Evolutionary conservation across 1,140 invertebrate species (phyloP).

Genomic region (Drosophila gunungcola): DNA sequence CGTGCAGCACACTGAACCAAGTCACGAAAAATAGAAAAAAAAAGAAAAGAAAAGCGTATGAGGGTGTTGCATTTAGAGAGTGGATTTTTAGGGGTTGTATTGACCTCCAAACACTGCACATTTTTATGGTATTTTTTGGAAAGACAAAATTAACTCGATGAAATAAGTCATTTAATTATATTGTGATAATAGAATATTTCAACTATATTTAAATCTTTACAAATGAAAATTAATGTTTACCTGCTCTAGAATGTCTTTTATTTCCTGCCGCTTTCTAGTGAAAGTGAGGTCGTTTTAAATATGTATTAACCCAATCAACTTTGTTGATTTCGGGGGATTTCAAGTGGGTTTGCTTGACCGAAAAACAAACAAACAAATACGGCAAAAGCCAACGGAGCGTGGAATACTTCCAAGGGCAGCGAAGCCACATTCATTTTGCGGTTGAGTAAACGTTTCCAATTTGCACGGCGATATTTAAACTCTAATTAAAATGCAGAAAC

Average conservation of each 20-base stretch:
- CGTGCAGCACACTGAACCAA: conserved; percentile 56
- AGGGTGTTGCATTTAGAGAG: conserved; percentile 11
- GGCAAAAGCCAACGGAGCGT: conserved; percentile 10
- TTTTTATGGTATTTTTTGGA: not conserved
- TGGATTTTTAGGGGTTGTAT: conserved; percentile 18
- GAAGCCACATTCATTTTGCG: conserved; percentile 77
- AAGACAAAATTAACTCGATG: not conserved
- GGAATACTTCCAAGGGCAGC: conserved; percentile 52
- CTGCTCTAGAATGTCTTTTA: too few species aligned
- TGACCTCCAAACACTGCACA: not conserved
- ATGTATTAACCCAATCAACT: conserved; percentile 62
- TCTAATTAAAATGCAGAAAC: conserved; percentile 80
- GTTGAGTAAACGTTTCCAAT: conserved; percentile 78
- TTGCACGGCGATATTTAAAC: conserved; percentile 79
- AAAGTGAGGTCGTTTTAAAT: conserved; percentile 3
- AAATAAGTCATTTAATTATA: too few species aligned
- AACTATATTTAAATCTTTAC: too few species aligned
- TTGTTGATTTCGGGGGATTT: conserved; percentile 51
- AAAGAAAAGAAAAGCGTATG: conserved; percentile 5
- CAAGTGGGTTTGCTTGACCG: conserved; percentile 59
- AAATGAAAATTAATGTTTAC: not conserved
- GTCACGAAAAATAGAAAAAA: conserved; percentile 28
- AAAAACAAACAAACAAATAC: conserved; percentile 18
- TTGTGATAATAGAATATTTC: too few species aligned
- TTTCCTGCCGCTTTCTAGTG: not conserved